phyloP scores from a whole-genome alignment of 1,140 invertebrate species.

The Mylabris phalerata region DNA sequence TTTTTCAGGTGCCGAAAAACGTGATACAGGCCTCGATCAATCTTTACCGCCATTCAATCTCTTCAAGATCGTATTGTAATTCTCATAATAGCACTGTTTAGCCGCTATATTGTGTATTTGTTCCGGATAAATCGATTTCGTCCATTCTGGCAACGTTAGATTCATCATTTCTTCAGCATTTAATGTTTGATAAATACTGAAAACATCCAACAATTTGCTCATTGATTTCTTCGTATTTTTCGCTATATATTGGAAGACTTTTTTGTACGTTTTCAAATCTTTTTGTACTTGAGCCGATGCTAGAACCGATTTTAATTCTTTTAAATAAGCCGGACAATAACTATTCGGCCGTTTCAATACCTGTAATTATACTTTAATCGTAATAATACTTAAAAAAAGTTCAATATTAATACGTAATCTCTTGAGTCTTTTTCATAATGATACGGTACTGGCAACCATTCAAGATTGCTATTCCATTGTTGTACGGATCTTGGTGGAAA shows the following conservation, averaged over 20 bases:
- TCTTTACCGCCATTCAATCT: constrained; percentile 35
- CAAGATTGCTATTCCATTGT: constrained; percentile 38
- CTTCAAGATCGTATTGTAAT: constrained; percentile 29
- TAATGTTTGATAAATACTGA: constrained; percentile 34
- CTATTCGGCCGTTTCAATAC: constrained; percentile 27
- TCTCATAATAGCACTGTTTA: constrained; percentile 32
- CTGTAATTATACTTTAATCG: constrained; percentile 14
- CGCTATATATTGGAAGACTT: constrained; percentile 27
- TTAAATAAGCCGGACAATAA: constrained; percentile 34
- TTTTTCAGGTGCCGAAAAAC: background rate
- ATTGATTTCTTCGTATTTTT: constrained; percentile 25
- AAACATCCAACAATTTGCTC: constrained; percentile 21
- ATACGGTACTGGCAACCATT: constrained; percentile 53
- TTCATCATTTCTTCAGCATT: constrained; percentile 34
- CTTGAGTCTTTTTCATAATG: constrained; percentile 40
- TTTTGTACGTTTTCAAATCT: constrained; percentile 23
- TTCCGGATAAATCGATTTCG: constrained; percentile 30
- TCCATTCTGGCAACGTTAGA: constrained; percentile 36
- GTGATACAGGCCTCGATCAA: too few relatives aligned
- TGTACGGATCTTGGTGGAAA: constrained; percentile 42
- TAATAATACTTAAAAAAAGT: background rate
- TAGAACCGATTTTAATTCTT: constrained; percentile 28
- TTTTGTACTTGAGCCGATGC: constrained; percentile 21
- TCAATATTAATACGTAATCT: constrained; percentile 43
- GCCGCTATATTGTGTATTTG: constrained; percentile 25